Conservation (phyloP, 2,888 invertebrate species). For the Drosophila austrosaltans region DNA sequence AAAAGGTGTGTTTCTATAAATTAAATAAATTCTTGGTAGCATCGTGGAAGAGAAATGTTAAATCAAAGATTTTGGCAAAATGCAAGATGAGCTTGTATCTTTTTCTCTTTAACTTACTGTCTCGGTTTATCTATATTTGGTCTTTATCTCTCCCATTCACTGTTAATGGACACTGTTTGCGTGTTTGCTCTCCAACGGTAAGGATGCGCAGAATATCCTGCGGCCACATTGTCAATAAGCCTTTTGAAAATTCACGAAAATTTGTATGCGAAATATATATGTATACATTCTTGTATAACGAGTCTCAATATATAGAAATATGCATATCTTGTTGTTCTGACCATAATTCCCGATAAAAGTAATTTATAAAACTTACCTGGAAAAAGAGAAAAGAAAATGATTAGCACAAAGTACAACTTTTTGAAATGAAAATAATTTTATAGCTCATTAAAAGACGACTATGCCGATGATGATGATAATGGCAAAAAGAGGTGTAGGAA, state of each 20-base stretch:
- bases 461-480: conserved; percentile 19
- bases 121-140: not conserved
- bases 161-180: not conserved
- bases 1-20: not conserved
- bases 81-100: conserved; percentile 18
- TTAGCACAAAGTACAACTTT: conserved; percentile 54
- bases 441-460: not conserved
- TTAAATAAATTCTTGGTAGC: not conserved
- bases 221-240: conserved; percentile 47
- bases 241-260: conserved; percentile 62
- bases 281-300: conserved; percentile 16
- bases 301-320: conserved; percentile 15
- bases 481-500: not conserved
- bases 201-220: conserved; percentile 79
- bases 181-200: conserved; percentile 38
- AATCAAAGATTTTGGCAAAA: conserved; percentile 67
- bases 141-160: not conserved
- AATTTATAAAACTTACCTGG: conserved; percentile 62
- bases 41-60: conserved; percentile 14
- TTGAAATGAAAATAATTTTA: conserved; percentile 60
- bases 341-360: conserved; percentile 23
- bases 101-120: conserved; percentile 10
- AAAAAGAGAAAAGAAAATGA: conserved; percentile 57
- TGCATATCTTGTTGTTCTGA: conserved; percentile 50
- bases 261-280: conserved; percentile 44